phyloP scores from a whole-genome alignment of 2,113 vertebrate genomes.

The Merops nubicus region DNA sequence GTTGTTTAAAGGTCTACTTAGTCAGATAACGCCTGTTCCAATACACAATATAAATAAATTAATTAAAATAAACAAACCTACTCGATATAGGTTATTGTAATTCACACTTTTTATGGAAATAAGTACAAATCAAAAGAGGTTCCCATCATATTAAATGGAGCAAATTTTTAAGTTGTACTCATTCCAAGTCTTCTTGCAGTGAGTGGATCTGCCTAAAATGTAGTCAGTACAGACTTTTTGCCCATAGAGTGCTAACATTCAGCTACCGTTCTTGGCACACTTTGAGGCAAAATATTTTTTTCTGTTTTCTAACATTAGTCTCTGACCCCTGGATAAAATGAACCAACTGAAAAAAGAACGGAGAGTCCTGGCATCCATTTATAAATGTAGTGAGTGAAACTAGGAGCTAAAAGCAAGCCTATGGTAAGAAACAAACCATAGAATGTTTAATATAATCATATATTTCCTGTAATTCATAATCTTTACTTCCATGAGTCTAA shows the following conservation, averaged over 20 bases:
- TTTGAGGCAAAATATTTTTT: not conserved
- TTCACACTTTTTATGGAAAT: not conserved
- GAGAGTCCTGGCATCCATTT: not conserved
- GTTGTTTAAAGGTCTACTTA: not conserved
- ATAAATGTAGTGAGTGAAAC: not conserved
- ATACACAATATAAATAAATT: too few species aligned
- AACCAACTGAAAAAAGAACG: not conserved
- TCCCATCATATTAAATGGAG: not conserved
- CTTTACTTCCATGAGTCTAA: not conserved
- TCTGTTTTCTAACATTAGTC: not conserved
- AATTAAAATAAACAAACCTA: too few species aligned
- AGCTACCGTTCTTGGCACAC: not conserved
- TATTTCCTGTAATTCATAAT: conserved; percentile 23
- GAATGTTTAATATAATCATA: not conserved
- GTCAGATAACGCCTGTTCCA: not conserved
- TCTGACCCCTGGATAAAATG: not conserved
- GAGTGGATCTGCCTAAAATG: not conserved
- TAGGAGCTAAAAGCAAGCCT: not conserved
- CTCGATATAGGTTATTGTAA: not conserved
- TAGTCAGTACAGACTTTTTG: not conserved
- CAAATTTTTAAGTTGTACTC: not conserved
- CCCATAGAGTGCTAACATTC: not conserved
- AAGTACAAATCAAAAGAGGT: not conserved
- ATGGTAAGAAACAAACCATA: conserved; percentile 32
- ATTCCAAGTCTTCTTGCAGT: not conserved